phyloP scores from a whole-genome alignment of 2,888 invertebrate species.

The Thereva unica region DNA sequence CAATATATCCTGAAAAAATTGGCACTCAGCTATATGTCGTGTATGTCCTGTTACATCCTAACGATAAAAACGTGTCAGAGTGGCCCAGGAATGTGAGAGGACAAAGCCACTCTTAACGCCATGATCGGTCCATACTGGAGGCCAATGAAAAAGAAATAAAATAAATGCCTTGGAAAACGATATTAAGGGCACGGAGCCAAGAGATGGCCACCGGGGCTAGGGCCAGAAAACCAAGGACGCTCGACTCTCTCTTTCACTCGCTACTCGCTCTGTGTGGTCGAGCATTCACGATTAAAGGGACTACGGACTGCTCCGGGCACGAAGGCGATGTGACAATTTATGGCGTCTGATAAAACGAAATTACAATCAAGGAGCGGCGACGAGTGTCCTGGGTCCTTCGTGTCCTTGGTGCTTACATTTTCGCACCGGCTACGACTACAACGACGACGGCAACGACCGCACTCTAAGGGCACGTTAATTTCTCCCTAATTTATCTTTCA shows the following conservation, averaged over 20 bases:
- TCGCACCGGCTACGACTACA: no score
- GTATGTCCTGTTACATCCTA: background rate
- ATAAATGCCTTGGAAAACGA: conserved; percentile 38
- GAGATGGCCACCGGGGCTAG: conserved; percentile 22
- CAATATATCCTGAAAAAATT: conserved; percentile 37
- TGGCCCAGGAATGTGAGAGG: conserved; percentile 14
- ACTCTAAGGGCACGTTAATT: conserved; percentile 12
- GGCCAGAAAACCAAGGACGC: no score
- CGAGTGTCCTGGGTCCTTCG: conserved; percentile 9
- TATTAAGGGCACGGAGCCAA: conserved; percentile 35
- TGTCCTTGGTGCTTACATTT: background rate
- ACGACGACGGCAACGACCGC: background rate
- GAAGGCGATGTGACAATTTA: conserved; percentile 36
- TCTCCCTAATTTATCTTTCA: conserved; percentile 39
- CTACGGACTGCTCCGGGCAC: background rate
- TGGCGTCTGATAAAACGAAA: conserved; percentile 33
- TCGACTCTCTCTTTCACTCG: no score
- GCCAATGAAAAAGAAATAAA: conserved; percentile 36
- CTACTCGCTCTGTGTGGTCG: no score
- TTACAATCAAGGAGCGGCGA: conserved; percentile 28
- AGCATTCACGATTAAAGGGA: no score
- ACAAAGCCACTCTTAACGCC: conserved; percentile 19
- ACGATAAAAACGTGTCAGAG: conserved; percentile 33
- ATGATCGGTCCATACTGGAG: conserved; percentile 25
- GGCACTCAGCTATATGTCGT: conserved; percentile 6